A percentile compares a stretch with the other conserved stretches of the same genome.
Conservation (phyloP, 2,113 vertebrate genomes). For the Cariama cristata region DNA sequence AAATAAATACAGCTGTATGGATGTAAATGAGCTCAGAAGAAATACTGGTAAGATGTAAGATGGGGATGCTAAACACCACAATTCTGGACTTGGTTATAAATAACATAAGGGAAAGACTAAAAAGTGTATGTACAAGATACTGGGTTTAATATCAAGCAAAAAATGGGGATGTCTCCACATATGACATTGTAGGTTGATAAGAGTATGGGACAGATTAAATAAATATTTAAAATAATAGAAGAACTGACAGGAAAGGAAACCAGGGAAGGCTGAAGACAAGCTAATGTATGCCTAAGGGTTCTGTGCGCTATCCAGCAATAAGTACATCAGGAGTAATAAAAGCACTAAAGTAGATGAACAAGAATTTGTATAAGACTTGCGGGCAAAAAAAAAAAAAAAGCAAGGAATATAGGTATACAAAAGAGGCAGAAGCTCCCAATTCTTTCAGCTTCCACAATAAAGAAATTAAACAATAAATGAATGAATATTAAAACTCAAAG, state of each 20-base stretch:
- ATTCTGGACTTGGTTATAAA: not conserved
- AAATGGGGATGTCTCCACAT: not conserved
- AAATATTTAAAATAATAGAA: slow-evolving; percentile 63
- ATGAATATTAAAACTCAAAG: not conserved
- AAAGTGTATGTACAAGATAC: not conserved
- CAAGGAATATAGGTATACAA: not conserved
- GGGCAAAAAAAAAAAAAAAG: not conserved
- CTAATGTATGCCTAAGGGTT: slow-evolving; percentile 57
- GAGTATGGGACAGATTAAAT: slow-evolving; percentile 20
- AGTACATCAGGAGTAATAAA: slow-evolving; percentile 64
- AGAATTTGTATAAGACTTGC: slow-evolving; percentile 40
- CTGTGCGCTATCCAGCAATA: slow-evolving; percentile 29
- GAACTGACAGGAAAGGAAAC: slow-evolving; percentile 52
- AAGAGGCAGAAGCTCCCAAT: not conserved
- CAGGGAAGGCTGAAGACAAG: slow-evolving; percentile 41
- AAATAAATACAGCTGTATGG: not conserved
- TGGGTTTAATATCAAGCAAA: not conserved
- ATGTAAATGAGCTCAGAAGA: not conserved
- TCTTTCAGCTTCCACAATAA: not conserved
- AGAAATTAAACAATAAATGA: not conserved
- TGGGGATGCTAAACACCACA: not conserved
- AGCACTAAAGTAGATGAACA: slow-evolving; percentile 52
- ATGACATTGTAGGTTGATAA: not conserved
- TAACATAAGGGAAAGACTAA: not conserved
- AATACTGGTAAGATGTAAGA: not conserved